phyloP scores from a whole-genome alignment of 2,888 invertebrate species.

The Amblyteles armatorius region DNA sequence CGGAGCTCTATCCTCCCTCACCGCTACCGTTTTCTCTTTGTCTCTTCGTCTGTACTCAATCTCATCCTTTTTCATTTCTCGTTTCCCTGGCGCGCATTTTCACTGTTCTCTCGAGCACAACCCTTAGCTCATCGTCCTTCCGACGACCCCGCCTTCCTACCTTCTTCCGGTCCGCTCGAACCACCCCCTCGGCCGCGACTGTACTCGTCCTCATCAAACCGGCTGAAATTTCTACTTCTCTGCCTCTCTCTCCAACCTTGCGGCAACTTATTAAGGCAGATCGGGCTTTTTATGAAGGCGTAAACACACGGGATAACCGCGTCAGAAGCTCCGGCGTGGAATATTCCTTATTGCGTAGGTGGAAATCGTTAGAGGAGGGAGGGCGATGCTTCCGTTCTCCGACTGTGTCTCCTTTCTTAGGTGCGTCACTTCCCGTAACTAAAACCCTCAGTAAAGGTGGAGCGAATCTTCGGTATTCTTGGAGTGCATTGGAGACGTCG shows the following conservation, averaged over 20 bases:
- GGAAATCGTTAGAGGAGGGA: not conserved
- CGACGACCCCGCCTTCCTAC: constrained; percentile 26
- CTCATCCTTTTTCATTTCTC: constrained; percentile 66
- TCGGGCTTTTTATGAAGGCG: constrained; percentile 61
- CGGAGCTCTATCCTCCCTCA: constrained; percentile 40
- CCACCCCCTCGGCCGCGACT: constrained; percentile 45
- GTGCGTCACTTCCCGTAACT: no score
- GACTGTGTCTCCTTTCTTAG: not conserved
- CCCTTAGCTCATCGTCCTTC: constrained; percentile 42
- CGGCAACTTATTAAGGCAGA: constrained; percentile 60
- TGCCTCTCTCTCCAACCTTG: constrained; percentile 5
- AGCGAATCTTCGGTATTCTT: no score
- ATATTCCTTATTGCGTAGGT: constrained; percentile 34
- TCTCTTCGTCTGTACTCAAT: constrained; percentile 24
- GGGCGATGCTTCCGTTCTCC: not conserved
- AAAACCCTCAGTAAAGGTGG: no score
- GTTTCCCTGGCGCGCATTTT: constrained; percentile 31
- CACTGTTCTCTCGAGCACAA: constrained; percentile 25
- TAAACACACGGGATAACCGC: constrained; percentile 67
- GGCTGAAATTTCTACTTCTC: not conserved
- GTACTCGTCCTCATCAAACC: constrained; percentile 60
- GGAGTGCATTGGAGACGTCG: no score
- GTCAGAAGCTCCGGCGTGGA: constrained; percentile 51
- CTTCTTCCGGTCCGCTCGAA: constrained; percentile 3
- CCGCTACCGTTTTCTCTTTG: constrained; percentile 39